These are phyloP conservation scores for Temnothorax longispinosus DNA, from an alignment of 1,140 invertebrate species.

Conservation along the genomic window DNA sequence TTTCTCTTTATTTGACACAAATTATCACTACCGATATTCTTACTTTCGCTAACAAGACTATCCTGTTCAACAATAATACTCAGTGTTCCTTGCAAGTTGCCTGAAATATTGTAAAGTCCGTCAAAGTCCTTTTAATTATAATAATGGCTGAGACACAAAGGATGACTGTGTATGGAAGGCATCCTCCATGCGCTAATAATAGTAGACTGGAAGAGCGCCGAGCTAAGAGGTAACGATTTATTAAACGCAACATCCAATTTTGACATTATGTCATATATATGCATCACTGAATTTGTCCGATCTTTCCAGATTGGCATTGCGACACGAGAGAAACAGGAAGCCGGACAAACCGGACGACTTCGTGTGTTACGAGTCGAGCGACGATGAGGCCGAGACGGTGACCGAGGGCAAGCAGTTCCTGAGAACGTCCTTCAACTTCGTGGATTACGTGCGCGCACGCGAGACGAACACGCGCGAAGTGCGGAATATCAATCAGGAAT, in stretches of 20 bases:
- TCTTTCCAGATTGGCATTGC: constrained; percentile 77
- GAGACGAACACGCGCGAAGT: constrained; percentile 91
- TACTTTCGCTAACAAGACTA: neutral
- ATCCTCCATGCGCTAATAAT: constrained; percentile 90
- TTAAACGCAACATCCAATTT: neutral
- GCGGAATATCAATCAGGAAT: constrained; percentile 91
- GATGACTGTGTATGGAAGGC: constrained; percentile 88
- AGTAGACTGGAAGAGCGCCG: constrained; percentile 91
- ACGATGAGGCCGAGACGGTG: constrained; percentile 92
- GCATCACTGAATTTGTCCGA: constrained; percentile 15
- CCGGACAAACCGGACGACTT: constrained; percentile 96
- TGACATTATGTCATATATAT: neutral
- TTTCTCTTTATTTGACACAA: neutral
- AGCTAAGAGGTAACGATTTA: constrained; percentile 86
- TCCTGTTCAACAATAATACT: constrained; percentile 31
- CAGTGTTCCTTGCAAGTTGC: constrained; percentile 52
- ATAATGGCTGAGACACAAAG: constrained; percentile 86
- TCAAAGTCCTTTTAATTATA: constrained; percentile 40
- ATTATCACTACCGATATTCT: neutral
- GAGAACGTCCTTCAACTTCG: constrained; percentile 93
- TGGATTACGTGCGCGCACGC: constrained; percentile 92
- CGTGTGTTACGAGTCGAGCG: constrained; percentile 94
- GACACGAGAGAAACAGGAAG: constrained; percentile 90
- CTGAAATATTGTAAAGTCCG: constrained; percentile 22
- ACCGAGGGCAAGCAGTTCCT: constrained; percentile 90